A percentile compares a stretch with the other conserved stretches of the same genome.
Conservation (phyloP, 2,888 invertebrate genomes). For the Dryocosmus kuriphilus region DNA sequence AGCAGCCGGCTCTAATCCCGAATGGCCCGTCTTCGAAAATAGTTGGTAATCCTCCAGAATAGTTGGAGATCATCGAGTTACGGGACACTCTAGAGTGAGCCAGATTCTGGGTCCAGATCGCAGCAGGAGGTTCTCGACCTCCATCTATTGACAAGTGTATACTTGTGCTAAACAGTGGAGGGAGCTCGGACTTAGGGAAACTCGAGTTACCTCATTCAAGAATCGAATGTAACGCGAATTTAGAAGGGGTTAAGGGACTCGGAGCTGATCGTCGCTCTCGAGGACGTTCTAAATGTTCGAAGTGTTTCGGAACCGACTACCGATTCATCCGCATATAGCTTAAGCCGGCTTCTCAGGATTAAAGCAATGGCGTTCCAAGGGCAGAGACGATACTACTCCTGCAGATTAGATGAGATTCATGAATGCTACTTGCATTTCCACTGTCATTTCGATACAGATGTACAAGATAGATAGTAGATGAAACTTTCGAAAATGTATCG, state of each 20-base stretch:
- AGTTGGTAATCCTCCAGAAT: constrained; percentile 77
- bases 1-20: constrained; percentile 66
- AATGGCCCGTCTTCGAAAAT: constrained; percentile 76
- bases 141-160: constrained; percentile 34
- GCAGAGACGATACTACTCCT: background rate
- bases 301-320: constrained; percentile 31
- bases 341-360: constrained; percentile 49
- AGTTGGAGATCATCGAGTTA: constrained; percentile 77
- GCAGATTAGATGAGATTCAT: constrained; percentile 9
- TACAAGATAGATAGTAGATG: too few relatives aligned
- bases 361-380: constrained; percentile 37
- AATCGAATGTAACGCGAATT: constrained; percentile 65
- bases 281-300: constrained; percentile 47
- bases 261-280: constrained; percentile 42
- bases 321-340: constrained; percentile 45
- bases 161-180: constrained; percentile 32
- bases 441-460: background rate
- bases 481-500: too few relatives aligned
- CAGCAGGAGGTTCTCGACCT: constrained; percentile 30
- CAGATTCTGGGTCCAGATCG: constrained; percentile 35
- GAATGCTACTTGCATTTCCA: background rate
- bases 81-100: constrained; percentile 69
- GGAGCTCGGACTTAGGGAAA: constrained; percentile 52
- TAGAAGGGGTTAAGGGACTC: constrained; percentile 56
- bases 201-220: constrained; percentile 63